A percentile compares a stretch with the other conserved stretches of the same genome.
These are phyloP conservation scores for Gymnoscelis rufifasciata DNA, from an alignment of 2,888 invertebrate genomes.

Conservation along the genomic window DNA sequence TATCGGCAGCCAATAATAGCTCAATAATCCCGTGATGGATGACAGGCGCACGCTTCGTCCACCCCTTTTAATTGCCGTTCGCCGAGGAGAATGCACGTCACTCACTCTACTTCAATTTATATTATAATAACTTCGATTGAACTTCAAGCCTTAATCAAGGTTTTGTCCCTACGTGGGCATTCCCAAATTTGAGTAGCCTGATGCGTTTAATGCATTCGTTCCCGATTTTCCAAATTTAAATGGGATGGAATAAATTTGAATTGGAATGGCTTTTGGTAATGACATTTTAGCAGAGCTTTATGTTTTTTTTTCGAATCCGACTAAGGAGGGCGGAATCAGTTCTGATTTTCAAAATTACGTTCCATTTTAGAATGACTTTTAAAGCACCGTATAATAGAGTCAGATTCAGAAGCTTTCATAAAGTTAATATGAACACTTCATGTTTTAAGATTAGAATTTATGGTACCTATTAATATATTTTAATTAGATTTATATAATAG, in stretches of 20 bases:
- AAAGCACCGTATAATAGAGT: too few species aligned
- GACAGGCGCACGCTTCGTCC: slow-evolving; percentile 50
- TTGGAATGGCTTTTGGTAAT: background rate
- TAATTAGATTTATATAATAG: too few species aligned
- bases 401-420: too few species aligned
- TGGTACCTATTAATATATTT: too few species aligned
- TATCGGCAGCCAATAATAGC: slow-evolving; percentile 71
- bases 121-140: slow-evolving; percentile 68
- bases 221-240: slow-evolving; percentile 18
- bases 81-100: slow-evolving; percentile 56
- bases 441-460: too few species aligned
- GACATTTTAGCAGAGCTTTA: background rate
- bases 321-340: too few species aligned
- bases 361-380: too few species aligned
- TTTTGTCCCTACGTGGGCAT: slow-evolving; percentile 30
- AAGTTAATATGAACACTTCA: too few species aligned
- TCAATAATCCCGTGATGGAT: slow-evolving; percentile 72
- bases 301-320: too few species aligned
- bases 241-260: slow-evolving; percentile 6
- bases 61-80: slow-evolving; percentile 73
- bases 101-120: slow-evolving; percentile 71
- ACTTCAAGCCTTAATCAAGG: slow-evolving; percentile 35
- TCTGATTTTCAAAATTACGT: too few species aligned
- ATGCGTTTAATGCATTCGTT: slow-evolving; percentile 26
- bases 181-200: slow-evolving; percentile 23